Conservation (phyloP, 2,888 invertebrate genomes). For the Tetrapedia diversipes region DNA sequence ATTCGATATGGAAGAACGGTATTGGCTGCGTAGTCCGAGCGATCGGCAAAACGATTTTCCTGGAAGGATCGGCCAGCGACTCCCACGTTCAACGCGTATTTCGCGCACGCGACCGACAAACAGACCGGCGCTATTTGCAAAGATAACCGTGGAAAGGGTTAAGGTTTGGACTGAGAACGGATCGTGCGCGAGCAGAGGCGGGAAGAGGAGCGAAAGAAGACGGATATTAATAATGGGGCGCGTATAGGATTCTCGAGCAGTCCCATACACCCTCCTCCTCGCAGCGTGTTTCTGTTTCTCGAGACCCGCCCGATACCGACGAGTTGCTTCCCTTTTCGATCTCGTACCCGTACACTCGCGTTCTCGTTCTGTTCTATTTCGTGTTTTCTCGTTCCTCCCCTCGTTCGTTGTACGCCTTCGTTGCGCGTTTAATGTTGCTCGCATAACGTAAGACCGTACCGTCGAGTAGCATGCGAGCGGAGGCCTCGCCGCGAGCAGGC, state of each 20-base stretch:
- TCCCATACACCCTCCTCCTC: constrained; percentile 52
- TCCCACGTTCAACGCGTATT: constrained; percentile 46
- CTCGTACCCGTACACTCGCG: constrained; percentile 8
- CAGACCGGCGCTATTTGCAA: constrained; percentile 40
- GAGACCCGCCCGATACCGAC: constrained; percentile 25
- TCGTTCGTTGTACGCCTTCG: constrained; percentile 71
- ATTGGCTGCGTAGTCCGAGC: background rate
- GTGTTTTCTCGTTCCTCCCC: background rate
- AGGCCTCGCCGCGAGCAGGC: constrained; percentile 81
- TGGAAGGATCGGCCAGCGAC: background rate
- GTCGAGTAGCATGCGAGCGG: constrained; percentile 72
- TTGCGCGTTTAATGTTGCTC: constrained; percentile 77
- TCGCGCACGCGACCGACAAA: constrained; percentile 44
- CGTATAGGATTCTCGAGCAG: constrained; percentile 71
- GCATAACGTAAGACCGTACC: constrained; percentile 74
- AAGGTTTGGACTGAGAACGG: background rate
- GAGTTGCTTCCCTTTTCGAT: constrained; percentile 55
- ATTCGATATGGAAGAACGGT: no score
- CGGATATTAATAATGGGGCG: constrained; percentile 77
- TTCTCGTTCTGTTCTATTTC: background rate
- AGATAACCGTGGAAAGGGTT: constrained; percentile 47
- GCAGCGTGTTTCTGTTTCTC: background rate
- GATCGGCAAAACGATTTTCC: constrained; percentile 4
- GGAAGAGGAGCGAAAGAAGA: constrained; percentile 61
- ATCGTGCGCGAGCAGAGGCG: constrained; percentile 28